Evolutionary conservation across 2,113 vertebrate genomes (phyloP).

Genomic region (Barnardius zonarius): DNA sequence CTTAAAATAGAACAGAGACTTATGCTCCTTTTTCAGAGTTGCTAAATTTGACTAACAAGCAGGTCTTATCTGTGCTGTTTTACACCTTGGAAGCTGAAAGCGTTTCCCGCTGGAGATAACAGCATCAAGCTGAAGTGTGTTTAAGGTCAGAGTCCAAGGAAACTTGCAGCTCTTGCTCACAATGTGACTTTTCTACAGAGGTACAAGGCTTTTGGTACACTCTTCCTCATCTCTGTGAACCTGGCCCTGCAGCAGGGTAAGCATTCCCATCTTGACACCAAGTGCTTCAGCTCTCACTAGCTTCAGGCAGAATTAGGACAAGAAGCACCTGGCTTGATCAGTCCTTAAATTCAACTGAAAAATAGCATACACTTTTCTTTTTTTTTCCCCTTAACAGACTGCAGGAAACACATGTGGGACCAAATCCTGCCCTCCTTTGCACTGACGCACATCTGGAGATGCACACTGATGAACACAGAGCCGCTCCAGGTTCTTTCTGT

Average conservation of each 20-base stretch:
- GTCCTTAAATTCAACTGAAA: neutral
- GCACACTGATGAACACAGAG: neutral
- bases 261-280: neutral
- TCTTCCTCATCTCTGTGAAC: neutral
- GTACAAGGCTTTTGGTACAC: neutral
- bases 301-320: neutral
- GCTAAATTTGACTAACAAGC: neutral
- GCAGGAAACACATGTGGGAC: neutral
- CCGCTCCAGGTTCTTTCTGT: neutral
- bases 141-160: neutral
- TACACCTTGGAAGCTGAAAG: neutral
- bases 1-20: neutral
- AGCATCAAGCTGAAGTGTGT: neutral
- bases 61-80: neutral
- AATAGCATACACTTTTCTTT: fast-evolving
- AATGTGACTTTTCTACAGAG: neutral
- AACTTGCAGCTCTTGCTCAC: neutral
- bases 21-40: neutral
- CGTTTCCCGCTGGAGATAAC: neutral
- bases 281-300: neutral
- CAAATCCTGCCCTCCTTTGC: neutral
- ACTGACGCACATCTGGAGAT: neutral
- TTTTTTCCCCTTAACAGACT: neutral
- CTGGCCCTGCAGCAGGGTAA: neutral
- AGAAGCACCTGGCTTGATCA: neutral